Conservation (phyloP, 2,888 invertebrate genomes). For the Phymatocera aterrima region DNA sequence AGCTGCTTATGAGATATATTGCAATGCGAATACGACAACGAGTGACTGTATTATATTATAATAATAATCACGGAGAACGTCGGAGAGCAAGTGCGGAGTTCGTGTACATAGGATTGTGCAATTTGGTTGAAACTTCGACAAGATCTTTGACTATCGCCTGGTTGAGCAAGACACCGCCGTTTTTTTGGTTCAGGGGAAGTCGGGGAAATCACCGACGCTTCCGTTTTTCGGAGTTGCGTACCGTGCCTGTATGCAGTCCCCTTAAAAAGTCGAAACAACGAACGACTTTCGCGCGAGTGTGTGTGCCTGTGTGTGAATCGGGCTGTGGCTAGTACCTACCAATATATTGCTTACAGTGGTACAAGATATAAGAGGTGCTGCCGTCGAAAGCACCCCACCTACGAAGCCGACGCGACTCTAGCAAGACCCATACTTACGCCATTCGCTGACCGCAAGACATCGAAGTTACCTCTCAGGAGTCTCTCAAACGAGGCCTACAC, state of each 20-base stretch:
- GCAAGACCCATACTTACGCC: conserved; percentile 45
- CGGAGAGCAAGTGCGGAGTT: neutral
- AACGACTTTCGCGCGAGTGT: conserved; percentile 5
- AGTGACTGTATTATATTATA: no score
- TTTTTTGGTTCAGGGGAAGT: conserved; percentile 28
- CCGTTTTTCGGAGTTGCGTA: neutral
- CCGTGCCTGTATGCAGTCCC: no score
- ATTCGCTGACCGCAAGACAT: conserved; percentile 67
- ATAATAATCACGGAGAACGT: neutral
- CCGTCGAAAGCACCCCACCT: conserved; percentile 44
- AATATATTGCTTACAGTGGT: conserved; percentile 38
- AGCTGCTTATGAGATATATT: neutral
- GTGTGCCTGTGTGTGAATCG: neutral
- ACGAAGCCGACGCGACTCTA: conserved; percentile 38
- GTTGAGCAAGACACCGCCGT: conserved; percentile 2
- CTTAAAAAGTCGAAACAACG: no score
- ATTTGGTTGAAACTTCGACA: neutral
- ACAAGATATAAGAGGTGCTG: conserved; percentile 37
- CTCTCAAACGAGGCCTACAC: conserved; percentile 74
- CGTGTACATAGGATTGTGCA: neutral
- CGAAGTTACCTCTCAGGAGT: conserved; percentile 70
- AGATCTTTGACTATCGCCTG: neutral
- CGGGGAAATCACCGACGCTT: neutral
- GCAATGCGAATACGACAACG: neutral
- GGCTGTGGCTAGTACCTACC: neutral